Percentiles rank a stretch among this genome's conserved stretches.
phyloP scores from a whole-genome alignment of 1,140 invertebrate species.

The Riptortus pedestris region DNA sequence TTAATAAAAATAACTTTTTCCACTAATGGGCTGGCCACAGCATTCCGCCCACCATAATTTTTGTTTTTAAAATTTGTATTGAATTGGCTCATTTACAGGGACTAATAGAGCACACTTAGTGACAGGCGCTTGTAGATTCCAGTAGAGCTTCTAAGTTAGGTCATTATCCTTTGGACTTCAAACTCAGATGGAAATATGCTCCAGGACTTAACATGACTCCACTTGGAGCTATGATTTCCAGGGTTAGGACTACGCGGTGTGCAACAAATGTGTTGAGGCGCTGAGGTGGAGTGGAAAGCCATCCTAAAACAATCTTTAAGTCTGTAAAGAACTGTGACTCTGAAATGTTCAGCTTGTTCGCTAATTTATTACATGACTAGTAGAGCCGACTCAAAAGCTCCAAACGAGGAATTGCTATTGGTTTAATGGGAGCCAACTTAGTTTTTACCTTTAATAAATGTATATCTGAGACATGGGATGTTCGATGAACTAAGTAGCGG shows the following conservation, averaged over 20 bases:
- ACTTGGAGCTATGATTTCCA: not conserved
- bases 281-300: not conserved
- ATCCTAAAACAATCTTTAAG: not conserved
- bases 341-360: too few species aligned
- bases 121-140: not conserved
- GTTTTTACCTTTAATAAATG: not conserved
- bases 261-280: not conserved
- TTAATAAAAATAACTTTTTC: too few species aligned
- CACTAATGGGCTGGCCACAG: too few species aligned
- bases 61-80: too few species aligned
- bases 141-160: not conserved
- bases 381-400: not conserved
- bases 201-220: not conserved
- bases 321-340: not conserved
- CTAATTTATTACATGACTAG: not conserved
- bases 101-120: too few species aligned
- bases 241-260: not conserved
- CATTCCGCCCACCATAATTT: too few species aligned
- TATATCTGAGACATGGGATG: not conserved
- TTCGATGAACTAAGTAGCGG: too few species aligned
- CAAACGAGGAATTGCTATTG: too few species aligned
- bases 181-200: not conserved
- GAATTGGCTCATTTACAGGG: too few species aligned
- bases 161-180: not conserved
- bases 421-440: not conserved